Evolutionary conservation across 2,797 vertebrate species (phyloP).

Genomic region (Clarias fuscus): DNA sequence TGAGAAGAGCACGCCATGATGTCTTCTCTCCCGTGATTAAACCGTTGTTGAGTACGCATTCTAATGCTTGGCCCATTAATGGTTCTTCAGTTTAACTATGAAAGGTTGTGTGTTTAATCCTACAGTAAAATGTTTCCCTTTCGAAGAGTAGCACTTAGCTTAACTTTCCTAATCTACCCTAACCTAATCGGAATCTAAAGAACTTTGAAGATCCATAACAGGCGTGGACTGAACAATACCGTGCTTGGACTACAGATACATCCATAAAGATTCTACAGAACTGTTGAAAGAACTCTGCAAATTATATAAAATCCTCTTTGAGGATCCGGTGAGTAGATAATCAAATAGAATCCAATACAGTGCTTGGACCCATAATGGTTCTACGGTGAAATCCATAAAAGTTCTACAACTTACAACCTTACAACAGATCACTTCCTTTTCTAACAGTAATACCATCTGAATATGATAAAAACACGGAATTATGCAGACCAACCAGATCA

Average conservation of each 20-base stretch:
- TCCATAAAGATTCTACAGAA: background rate
- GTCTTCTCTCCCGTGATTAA: background rate
- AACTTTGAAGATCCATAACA: background rate
- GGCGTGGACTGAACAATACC: background rate
- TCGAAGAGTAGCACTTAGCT: background rate
- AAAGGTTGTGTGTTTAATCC: background rate
- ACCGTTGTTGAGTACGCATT: background rate
- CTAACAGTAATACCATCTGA: background rate
- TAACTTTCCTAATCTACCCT: no score
- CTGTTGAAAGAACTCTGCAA: no score
- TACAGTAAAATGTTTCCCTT: background rate
- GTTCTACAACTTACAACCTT: background rate
- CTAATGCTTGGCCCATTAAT: background rate
- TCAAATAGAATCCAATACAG: background rate
- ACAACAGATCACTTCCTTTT: background rate
- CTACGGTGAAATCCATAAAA: background rate
- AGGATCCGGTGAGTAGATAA: no score
- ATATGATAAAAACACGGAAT: background rate
- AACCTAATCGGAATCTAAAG: background rate
- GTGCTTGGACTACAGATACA: no score
- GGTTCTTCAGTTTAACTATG: background rate
- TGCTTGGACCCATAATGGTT: background rate
- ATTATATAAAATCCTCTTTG: no score
- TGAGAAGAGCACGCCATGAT: no score
- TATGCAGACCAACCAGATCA: background rate